These are phyloP conservation scores for Amiota communis DNA, from an alignment of 2,888 invertebrate genomes.

Conservation along the genomic window DNA sequence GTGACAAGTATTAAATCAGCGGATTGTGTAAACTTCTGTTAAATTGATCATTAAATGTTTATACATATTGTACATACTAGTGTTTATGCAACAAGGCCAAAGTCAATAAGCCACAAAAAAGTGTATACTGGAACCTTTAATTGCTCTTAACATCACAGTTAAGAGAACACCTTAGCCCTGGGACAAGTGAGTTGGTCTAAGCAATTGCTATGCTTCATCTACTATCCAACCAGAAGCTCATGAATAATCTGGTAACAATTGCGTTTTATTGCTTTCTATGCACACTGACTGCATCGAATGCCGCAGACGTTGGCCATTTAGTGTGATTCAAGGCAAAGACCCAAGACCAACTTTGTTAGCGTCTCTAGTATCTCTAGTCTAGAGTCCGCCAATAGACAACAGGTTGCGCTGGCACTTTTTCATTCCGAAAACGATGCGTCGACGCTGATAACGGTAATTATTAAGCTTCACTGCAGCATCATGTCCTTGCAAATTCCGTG, in stretches of 20 bases:
- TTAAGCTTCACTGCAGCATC: conserved; percentile 55
- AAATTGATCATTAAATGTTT: too few species aligned
- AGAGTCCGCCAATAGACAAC: conserved; percentile 1
- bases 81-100: neutral
- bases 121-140: neutral
- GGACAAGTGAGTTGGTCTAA: neutral
- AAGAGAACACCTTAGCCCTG: neutral
- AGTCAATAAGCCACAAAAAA: too few species aligned
- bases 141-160: neutral
- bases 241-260: conserved; percentile 33
- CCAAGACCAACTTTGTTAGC: conserved; percentile 33
- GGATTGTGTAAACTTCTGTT: too few species aligned
- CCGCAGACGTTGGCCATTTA: conserved; percentile 41
- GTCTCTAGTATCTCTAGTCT: neutral
- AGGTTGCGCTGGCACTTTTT: conserved; percentile 49
- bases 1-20: too few species aligned
- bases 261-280: conserved; percentile 32
- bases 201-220: neutral
- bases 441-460: conserved; percentile 64
- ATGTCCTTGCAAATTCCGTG: conserved; percentile 7
- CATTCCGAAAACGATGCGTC: conserved; percentile 51
- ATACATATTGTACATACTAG: too few species aligned
- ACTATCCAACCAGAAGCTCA: neutral
- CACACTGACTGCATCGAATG: conserved; percentile 16
- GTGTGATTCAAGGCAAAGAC: conserved; percentile 49